Conservation (phyloP, 2,113 vertebrate species). For the Neogobius melanostomus region DNA sequence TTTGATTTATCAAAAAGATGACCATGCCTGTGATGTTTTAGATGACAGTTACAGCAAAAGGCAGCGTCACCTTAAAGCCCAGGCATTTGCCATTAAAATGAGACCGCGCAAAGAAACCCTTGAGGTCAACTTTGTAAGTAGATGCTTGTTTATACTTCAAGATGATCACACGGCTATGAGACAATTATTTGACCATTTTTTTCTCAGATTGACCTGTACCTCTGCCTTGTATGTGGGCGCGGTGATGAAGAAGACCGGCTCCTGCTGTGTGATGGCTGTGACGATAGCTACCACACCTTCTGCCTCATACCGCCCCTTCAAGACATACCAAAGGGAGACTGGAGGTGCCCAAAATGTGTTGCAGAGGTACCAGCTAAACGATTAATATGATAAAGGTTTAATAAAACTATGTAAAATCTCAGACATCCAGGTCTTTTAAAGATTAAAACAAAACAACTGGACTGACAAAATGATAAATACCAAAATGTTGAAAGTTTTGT, state of each 20-base stretch:
- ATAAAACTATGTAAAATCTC: too few relatives aligned
- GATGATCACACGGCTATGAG: background rate
- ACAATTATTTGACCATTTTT: background rate
- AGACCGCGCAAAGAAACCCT: slow-evolving; percentile 92
- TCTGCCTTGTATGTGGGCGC: slow-evolving; percentile 94
- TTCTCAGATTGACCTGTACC: slow-evolving; percentile 91
- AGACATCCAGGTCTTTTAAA: too few relatives aligned
- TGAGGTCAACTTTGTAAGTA: slow-evolving; percentile 95
- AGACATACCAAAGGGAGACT: slow-evolving; percentile 96
- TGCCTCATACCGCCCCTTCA: slow-evolving; percentile 94
- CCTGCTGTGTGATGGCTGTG: slow-evolving; percentile 94
- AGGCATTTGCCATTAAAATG: slow-evolving; percentile 96
- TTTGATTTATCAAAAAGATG: background rate
- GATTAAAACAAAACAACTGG: too few relatives aligned
- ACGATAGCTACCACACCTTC: slow-evolving; percentile 98
- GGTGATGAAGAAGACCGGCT: slow-evolving; percentile 95
- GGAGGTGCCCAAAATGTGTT: slow-evolving; percentile 96
- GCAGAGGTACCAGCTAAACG: slow-evolving; percentile 83
- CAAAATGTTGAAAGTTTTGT: too few relatives aligned
- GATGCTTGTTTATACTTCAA: background rate
- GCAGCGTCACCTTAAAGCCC: slow-evolving; percentile 84
- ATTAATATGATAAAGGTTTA: background rate
- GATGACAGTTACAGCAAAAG: slow-evolving; percentile 77
- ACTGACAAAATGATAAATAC: too few relatives aligned
- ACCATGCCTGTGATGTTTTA: slow-evolving; percentile 12